Evolutionary conservation across 2,113 vertebrate genomes (phyloP).

Genomic region (Cairina moschata): DNA sequence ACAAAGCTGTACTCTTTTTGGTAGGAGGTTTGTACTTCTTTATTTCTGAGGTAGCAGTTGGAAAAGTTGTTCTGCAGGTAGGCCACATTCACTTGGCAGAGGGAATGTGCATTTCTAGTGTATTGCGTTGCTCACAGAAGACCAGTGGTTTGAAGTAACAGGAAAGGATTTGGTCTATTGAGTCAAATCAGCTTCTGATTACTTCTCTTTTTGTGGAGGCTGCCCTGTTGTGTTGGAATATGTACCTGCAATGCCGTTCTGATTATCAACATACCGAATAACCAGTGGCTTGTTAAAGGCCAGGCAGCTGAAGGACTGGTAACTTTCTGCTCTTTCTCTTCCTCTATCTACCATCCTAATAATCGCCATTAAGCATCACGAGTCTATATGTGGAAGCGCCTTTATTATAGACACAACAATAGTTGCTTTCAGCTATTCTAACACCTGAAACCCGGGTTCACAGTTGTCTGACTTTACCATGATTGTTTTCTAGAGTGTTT

Average conservation of each 20-base stretch:
- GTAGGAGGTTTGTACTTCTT: not conserved
- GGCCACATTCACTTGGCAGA: not conserved
- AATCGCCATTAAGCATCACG: not conserved
- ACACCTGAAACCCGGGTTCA: conserved; percentile 5
- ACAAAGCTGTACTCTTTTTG: not conserved
- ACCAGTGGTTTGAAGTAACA: not conserved
- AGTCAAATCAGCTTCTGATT: conserved; percentile 37
- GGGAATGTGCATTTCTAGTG: not conserved
- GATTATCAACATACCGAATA: not conserved
- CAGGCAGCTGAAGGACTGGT: not conserved
- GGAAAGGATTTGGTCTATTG: not conserved
- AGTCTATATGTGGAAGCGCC: conserved; percentile 4
- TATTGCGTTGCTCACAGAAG: not conserved
- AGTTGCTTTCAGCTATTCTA: conserved; percentile 23
- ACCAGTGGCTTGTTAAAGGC: not conserved
- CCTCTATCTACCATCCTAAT: not conserved
- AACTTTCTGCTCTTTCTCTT: not conserved
- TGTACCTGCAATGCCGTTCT: not conserved
- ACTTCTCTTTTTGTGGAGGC: conserved; percentile 28
- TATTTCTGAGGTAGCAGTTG: conserved; percentile 45
- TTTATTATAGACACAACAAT: conserved; percentile 20
- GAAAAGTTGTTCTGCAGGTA: not conserved
- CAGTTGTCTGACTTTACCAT: not conserved
- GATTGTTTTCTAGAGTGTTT: conserved; percentile 29
- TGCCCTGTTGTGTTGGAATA: not conserved